Evolutionary conservation across 2,888 invertebrate genomes (phyloP).

Genomic region (Luperina testacea): DNA sequence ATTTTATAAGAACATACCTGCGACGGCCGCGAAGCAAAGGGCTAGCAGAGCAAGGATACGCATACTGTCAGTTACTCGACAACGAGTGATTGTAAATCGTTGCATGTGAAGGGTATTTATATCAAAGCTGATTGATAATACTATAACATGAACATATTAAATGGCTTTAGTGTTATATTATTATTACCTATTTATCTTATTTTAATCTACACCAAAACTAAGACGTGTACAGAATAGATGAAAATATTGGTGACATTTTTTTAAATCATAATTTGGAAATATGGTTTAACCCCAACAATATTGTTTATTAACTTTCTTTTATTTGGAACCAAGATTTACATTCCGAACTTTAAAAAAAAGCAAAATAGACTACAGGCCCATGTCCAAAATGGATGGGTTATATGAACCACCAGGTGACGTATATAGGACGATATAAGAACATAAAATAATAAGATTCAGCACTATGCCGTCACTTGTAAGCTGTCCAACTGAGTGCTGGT

Average conservation of each 20-base stretch:
- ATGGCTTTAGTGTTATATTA: background rate
- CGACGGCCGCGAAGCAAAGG: slow-evolving; percentile 40
- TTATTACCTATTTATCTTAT: background rate
- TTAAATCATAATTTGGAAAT: too few relatives aligned
- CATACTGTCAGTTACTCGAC: slow-evolving; percentile 17
- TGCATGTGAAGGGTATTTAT: slow-evolving; percentile 20
- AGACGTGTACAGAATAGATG: background rate
- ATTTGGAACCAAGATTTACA: too few relatives aligned
- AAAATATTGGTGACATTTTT: background rate
- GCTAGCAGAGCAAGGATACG: slow-evolving; percentile 35
- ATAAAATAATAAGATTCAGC: too few relatives aligned
- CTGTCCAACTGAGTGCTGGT: too few relatives aligned
- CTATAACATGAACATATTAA: background rate
- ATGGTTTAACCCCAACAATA: too few relatives aligned
- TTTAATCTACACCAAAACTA: background rate
- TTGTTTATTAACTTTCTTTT: too few relatives aligned
- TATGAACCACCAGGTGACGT: too few relatives aligned
- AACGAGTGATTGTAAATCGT: slow-evolving; percentile 4
- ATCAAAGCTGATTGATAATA: background rate
- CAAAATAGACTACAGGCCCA: too few relatives aligned
- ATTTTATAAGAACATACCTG: slow-evolving; percentile 24
- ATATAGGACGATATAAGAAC: too few relatives aligned
- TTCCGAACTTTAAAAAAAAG: too few relatives aligned
- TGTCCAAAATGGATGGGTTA: too few relatives aligned
- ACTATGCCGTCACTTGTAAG: too few relatives aligned